Conservation (phyloP, 1,140 invertebrate genomes). For the Nephotettix cincticeps region DNA sequence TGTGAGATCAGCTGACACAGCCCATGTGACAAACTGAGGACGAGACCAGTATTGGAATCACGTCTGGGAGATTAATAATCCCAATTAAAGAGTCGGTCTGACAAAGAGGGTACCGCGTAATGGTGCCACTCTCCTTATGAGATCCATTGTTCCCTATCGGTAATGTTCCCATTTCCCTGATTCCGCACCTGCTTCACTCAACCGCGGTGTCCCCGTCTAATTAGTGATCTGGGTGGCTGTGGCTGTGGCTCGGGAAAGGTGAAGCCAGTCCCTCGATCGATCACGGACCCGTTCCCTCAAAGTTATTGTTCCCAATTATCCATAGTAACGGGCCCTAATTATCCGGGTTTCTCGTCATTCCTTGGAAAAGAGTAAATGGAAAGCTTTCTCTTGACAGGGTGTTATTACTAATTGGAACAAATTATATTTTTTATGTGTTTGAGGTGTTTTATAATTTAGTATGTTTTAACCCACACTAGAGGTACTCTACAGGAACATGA, state of each 20-base stretch:
- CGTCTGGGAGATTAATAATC: conserved; percentile 5
- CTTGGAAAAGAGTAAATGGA: no score
- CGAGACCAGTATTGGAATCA: not conserved
- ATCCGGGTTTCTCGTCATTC: no score
- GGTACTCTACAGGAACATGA: no score
- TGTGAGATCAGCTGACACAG: no score
- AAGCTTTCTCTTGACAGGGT: no score
- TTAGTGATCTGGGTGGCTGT: no score
- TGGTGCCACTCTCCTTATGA: conserved; percentile 2
- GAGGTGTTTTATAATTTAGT: no score
- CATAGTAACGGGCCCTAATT: no score
- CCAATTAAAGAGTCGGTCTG: not conserved
- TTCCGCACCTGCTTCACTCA: not conserved
- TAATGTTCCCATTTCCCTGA: conserved; percentile 10
- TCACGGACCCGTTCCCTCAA: not conserved
- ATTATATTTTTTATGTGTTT: no score
- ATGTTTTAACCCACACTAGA: no score
- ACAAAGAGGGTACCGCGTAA: not conserved
- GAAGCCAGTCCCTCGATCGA: conserved; percentile 10
- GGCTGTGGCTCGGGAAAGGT: conserved; percentile 13
- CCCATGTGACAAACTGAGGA: no score
- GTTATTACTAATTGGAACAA: no score
- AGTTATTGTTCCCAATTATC: not conserved
- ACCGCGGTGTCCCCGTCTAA: conserved; percentile 12
- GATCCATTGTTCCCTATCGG: not conserved